Evolutionary conservation across 2,888 invertebrate species (phyloP), one percentile per base, ranked within the genome.

Genomic region (Cerastis rubricosa): DNA sequence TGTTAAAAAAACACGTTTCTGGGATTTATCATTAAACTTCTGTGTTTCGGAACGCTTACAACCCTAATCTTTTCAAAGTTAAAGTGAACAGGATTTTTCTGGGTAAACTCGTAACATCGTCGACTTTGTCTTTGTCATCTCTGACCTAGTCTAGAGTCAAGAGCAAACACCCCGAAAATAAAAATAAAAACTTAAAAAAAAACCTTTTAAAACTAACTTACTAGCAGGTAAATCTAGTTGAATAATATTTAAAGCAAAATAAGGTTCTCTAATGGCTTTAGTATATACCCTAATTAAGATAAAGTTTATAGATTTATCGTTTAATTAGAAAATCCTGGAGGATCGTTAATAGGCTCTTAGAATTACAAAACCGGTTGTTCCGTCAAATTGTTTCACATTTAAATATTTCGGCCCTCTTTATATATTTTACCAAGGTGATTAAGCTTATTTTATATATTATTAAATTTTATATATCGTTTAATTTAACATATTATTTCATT

Each of bases 231-330:
- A 29, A 7, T 3, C n/a, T 59, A 29, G 22, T 47, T 1, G 9
- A 61, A n/a, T 51, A 51, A 29, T 14, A 45, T 25, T 35, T 29
- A 5, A 45, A 54, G 29, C n/a, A 4, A 43, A 59, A 17, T 78
- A 47, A 67, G n/a, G 22, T 69, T 61, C 8, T 51, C 11, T 12
- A 22, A 67, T 9, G 29, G 1, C 4, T 61, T 35, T 35, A 3
- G 3, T 35, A 35, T 19, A 19, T 49, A 43, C 25, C 49, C 29
- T 45, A 69, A 79, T 78, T 76, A 25, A 17, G 43, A 65, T n/a
- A 35, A 25, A 25, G n/a, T 78, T 64, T 17, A 25, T 25, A 66
- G 49, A 51, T 80, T 45, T 80, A 78, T 40, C 1, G 40, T 54
- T 68, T 68, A 25, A 68, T 77, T 69, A 57, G 7, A 29, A 40